Conservation (phyloP, 2,888 invertebrate species). For the Athrips mouffetella region DNA sequence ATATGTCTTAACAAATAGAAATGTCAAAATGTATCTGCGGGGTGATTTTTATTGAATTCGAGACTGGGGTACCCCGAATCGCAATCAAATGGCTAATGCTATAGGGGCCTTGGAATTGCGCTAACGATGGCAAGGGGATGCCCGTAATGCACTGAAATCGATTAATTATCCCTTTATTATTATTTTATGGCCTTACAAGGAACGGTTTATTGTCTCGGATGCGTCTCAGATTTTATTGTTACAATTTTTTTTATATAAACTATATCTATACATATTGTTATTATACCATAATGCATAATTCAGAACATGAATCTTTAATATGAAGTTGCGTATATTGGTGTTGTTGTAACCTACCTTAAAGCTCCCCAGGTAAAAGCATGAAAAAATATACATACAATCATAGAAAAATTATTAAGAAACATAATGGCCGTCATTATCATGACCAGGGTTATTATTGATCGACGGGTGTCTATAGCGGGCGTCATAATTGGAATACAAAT, state of each 20-base stretch:
- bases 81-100: slow-evolving; percentile 64
- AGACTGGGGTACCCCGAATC: slow-evolving; percentile 42
- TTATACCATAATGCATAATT: too few relatives aligned
- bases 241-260: too few relatives aligned
- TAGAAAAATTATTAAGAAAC: too few relatives aligned
- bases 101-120: slow-evolving; percentile 47
- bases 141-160: slow-evolving; percentile 71
- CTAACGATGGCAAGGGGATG: slow-evolving; percentile 49
- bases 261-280: too few relatives aligned
- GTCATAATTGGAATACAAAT: slow-evolving; percentile 78
- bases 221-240: neutral
- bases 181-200: slow-evolving; percentile 59
- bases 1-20: slow-evolving; percentile 67
- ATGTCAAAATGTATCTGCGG: slow-evolving; percentile 67
- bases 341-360: too few relatives aligned
- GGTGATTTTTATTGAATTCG: slow-evolving; percentile 61
- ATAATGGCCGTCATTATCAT: neutral
- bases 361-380: too few relatives aligned
- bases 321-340: too few relatives aligned
- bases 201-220: neutral
- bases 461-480: slow-evolving; percentile 37
- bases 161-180: slow-evolving; percentile 77
- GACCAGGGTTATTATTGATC: slow-evolving; percentile 34
- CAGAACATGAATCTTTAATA: too few relatives aligned
- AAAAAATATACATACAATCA: too few relatives aligned